These are phyloP conservation scores for Nymphicus hollandicus DNA, from an alignment of 2,113 vertebrate genomes.

Conservation along the genomic window DNA sequence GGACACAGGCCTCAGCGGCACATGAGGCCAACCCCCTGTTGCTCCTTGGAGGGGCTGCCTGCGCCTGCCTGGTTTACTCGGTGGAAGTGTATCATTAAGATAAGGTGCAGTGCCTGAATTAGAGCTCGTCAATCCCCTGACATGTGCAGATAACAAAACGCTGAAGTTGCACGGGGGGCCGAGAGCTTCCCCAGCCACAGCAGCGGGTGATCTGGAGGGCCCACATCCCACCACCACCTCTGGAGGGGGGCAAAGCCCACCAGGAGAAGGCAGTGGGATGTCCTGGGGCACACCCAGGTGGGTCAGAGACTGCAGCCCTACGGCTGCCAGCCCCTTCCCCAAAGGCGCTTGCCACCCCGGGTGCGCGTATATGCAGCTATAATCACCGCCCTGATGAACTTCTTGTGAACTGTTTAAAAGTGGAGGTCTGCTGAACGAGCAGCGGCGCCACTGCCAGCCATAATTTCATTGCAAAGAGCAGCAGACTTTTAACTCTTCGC, in stretches of 20 bases:
- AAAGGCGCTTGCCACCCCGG: not conserved
- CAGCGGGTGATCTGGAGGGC: not conserved
- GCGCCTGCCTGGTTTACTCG: not conserved
- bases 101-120: not conserved
- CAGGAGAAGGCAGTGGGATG: accelerated
- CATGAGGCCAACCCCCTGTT: not conserved
- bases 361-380: not conserved
- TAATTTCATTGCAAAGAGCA: constrained; percentile 83
- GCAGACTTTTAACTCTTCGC: constrained; percentile 77
- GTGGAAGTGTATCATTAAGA: constrained; percentile 16
- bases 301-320: not conserved
- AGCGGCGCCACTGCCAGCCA: constrained; percentile 80
- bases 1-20: accelerated
- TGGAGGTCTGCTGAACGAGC: constrained; percentile 81
- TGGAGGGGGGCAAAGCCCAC: not conserved
- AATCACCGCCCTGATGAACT: constrained; percentile 81
- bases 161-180: not conserved
- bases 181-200: not conserved
- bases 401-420: constrained; percentile 81
- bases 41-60: not conserved
- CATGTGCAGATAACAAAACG: not conserved
- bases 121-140: not conserved
- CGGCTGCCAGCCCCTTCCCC: not conserved
- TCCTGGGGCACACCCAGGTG: not conserved
- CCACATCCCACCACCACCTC: not conserved